These are phyloP conservation scores for Nansenia antarctica DNA, from an alignment of 2,113 vertebrate genomes.

Conservation along the genomic window DNA sequence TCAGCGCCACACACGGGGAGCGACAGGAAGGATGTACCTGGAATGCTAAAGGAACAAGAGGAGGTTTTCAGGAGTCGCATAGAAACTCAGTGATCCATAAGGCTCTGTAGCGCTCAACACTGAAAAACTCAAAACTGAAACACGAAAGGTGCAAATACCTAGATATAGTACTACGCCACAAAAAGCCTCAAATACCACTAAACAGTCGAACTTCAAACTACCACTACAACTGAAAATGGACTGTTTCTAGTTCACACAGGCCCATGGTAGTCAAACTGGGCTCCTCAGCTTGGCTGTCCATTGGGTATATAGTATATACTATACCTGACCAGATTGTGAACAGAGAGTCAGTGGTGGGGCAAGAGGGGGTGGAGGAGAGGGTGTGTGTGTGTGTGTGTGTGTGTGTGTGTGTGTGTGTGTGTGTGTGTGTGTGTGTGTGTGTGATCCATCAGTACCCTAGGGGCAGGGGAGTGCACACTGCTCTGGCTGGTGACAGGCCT, in stretches of 20 bases:
- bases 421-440: background rate
- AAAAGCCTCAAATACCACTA: background rate
- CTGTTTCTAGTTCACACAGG: conserved; percentile 33
- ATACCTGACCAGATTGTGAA: background rate
- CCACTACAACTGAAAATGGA: conserved; percentile 50
- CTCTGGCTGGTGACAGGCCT: conserved; percentile 57
- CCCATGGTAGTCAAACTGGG: conserved; percentile 34
- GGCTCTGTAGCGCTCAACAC: conserved; percentile 59
- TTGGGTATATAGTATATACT: background rate
- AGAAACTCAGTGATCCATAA: conserved; percentile 73
- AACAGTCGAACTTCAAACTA: conserved; percentile 48
- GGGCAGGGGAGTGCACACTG: conserved; percentile 40
- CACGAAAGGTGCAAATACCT: conserved; percentile 69
- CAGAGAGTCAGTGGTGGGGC: background rate
- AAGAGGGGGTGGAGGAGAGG: background rate
- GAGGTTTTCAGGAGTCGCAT: conserved; percentile 56
- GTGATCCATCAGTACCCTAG: conserved; percentile 55
- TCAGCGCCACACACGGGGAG: conserved; percentile 67
- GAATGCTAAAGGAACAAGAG: conserved; percentile 76
- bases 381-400: background rate
- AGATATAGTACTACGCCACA: conserved; percentile 39
- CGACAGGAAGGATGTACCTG: conserved; percentile 74
- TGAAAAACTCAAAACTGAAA: conserved; percentile 52
- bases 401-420: background rate
- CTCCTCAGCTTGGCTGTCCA: background rate